Evolutionary conservation across 2,888 invertebrate species (phyloP), one percentile per base, ranked within the genome.

Genomic region (Zygaena filipendulae): DNA sequence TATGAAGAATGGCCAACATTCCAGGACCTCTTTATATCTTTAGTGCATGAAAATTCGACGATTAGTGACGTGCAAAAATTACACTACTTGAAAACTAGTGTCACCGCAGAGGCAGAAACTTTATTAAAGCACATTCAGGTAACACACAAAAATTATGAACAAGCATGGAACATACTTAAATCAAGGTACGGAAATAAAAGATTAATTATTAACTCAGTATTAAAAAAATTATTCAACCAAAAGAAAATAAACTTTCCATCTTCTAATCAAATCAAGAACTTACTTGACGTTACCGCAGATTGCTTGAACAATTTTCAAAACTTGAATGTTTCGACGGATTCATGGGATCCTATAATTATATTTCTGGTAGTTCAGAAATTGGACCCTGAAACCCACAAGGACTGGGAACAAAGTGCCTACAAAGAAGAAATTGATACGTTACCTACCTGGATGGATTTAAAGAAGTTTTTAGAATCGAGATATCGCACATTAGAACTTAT

Each of bases 201-300:
- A 11, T 10, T 38, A 11, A 39, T 42, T 23, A 32, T 37, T 1
- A 42, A 42, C 21, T 23, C 33, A 8, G 8, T 38, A 4, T 16
- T 47, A 5, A 42, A 39, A 25, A 36, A 27, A 30, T 27, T 45
- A 11, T 40, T 45, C 29, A 14, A 16, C 8, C 41, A 39, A 27
- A 39, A 30, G 18, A 42, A 35, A 25, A 23, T 43, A 11, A 24
- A 12, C 1, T 25, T 13, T 4, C 35, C 40, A 23, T 27, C 40
- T 9, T 23, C 43, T 4, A 29, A 7, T 12, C 30, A 33, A n/a
- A n/a, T n/a, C n/a, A n/a, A n/a, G n/a, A n/a, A n/a, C n/a, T n/a
- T n/a, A n/a, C n/a, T n/a, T n/a, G n/a, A n/a, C n/a, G n/a, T 21
- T 19, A 47, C 47, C 1, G 33, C 28, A 2, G 44, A 51, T 23